Evolutionary conservation across 2,113 vertebrate genomes (phyloP), one percentile per base, ranked within the genome.

Genomic region (Furnarius figulus): DNA sequence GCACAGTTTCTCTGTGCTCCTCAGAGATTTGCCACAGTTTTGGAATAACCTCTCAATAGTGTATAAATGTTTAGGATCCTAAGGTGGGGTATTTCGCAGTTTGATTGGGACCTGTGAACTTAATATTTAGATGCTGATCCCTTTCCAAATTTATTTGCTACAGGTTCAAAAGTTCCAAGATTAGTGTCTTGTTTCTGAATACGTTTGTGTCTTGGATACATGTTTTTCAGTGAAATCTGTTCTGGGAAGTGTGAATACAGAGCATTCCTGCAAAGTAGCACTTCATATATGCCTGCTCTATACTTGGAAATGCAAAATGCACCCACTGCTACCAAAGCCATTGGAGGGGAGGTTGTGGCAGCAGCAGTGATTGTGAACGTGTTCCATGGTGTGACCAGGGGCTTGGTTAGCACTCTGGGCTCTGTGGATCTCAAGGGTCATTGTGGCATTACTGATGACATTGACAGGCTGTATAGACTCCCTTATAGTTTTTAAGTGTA

Each of bases 401-500:
- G 50, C 66, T 76, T 40, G 52, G 42, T 59, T 62, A 62, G 46
- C 27, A 2, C n/a, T 70, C 66, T 42, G 2, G 91, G 15, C 39
- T 53, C 58, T 22, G 44, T 30, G 5, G 7, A 11, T 61, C 70
- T 58, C 62, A 50, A 20, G 49, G 58, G 23, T 46, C 82, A 85
- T 6, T 50, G 15, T 58, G 31, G 31, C 62, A 73, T 90, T 88
- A 53, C 85, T 88, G 56, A 23, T 2, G 71, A 87, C 78, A 28
- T 39, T 76, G 63, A 70, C 71, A 83, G 50, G 17, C 49, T 73
- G 62, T 33, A 77, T 79, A 55, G 75, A 53, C 67, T 70, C 74
- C 28, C 82, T 95, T 85, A 58, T 66, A n/a, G 65, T n/a, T 94
- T 89, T 86, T 71, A 94, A 80, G 83, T 63, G 46, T 83, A 67